A percentile compares a stretch with the other conserved stretches of the same genome.
Evolutionary conservation across 1,140 invertebrate genomes (phyloP).

Genomic region (Bombyx mandarina): DNA sequence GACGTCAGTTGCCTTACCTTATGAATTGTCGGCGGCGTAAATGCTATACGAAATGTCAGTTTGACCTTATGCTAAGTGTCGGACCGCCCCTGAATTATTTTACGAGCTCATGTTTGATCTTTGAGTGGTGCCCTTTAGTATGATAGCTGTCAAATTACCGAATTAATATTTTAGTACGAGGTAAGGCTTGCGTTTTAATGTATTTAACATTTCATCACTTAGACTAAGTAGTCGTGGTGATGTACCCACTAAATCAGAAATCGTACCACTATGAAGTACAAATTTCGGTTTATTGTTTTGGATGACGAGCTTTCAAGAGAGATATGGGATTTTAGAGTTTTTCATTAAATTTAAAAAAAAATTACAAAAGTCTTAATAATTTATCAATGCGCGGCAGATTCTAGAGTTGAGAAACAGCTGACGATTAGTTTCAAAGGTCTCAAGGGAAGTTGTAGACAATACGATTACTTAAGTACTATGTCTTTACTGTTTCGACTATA

Average conservation of each 20-base stretch:
- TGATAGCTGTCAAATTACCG: conserved; percentile 44
- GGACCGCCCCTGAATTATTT: conserved; percentile 42
- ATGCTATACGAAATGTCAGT: conserved; percentile 62
- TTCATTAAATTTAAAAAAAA: too few species aligned
- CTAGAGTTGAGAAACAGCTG: too few species aligned
- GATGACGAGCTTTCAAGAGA: neutral
- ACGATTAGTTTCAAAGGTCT: too few species aligned
- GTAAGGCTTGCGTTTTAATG: neutral
- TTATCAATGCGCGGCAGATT: too few species aligned
- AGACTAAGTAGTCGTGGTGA: neutral
- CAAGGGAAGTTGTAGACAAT: too few species aligned
- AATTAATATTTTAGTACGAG: conserved; percentile 3
- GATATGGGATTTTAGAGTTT: too few species aligned
- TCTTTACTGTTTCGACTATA: too few species aligned
- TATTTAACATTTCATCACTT: neutral
- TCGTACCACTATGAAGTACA: neutral
- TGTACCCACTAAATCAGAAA: neutral
- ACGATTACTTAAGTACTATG: too few species aligned
- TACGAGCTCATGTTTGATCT: conserved; percentile 46
- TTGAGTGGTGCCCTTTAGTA: conserved; percentile 48
- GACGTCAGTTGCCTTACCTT: conserved; percentile 26
- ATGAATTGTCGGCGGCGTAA: conserved; percentile 39
- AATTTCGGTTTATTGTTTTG: neutral
- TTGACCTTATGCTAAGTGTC: conserved; percentile 61
- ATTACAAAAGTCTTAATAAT: too few species aligned